These are phyloP conservation scores for Antigone vipio DNA, from an alignment of 2,113 vertebrate genomes.

Conservation along the genomic window DNA sequence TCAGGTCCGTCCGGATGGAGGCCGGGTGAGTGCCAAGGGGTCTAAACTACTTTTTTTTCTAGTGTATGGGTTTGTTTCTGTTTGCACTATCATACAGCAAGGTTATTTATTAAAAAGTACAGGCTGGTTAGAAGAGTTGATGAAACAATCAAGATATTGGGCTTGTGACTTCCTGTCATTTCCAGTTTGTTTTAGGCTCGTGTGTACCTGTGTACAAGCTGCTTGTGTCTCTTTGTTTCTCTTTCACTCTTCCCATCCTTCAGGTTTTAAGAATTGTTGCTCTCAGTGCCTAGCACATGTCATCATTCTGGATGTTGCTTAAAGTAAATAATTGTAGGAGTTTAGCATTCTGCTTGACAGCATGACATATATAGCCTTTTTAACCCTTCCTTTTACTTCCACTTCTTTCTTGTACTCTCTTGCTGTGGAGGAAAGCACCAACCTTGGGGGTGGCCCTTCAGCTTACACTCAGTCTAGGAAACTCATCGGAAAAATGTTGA, in stretches of 20 bases:
- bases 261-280: background rate
- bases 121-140: background rate
- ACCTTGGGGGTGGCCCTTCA: background rate
- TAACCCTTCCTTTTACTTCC: background rate
- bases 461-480: background rate
- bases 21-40: constrained; percentile 63
- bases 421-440: background rate
- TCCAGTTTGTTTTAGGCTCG: background rate
- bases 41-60: background rate
- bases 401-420: background rate
- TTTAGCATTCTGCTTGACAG: background rate
- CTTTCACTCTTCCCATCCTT: background rate
- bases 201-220: background rate
- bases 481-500: background rate
- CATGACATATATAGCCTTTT: background rate
- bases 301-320: background rate
- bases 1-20: constrained; percentile 46
- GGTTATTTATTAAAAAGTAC: background rate
- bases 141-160: background rate
- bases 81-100: background rate
- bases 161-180: background rate
- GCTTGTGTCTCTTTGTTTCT: background rate
- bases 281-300: background rate
- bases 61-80: background rate
- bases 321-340: background rate